A percentile compares a stretch with the other conserved stretches of the same genome.
Conservation (phyloP, 2,113 vertebrate species). For the Mus spicilegus region DNA sequence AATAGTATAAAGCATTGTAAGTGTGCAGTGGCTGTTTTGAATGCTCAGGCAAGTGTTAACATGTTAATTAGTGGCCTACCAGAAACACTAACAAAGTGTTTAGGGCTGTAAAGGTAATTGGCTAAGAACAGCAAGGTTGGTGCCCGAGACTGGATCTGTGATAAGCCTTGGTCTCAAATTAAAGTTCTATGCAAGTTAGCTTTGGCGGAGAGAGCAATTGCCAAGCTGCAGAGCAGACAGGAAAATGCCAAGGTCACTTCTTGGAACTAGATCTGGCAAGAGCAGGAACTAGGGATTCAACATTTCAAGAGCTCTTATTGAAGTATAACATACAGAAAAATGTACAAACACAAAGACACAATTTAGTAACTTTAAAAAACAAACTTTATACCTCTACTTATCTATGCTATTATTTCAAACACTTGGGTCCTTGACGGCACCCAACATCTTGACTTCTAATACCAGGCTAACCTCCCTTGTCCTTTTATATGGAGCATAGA, state of each 20-base stretch:
- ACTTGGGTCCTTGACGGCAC: not conserved
- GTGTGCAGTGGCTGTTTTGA: not conserved
- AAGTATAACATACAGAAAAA: not conserved
- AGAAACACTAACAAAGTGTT: not conserved
- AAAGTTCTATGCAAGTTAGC: not conserved
- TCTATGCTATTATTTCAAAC: not conserved
- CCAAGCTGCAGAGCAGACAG: not conserved
- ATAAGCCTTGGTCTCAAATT: not conserved
- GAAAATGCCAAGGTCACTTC: not conserved
- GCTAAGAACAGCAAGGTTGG: not conserved
- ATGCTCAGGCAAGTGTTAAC: not conserved
- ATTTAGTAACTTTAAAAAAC: not conserved
- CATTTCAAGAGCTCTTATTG: not conserved
- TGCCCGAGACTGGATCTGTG: not conserved
- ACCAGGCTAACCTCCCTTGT: not conserved
- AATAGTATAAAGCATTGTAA: not conserved
- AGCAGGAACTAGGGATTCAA: not conserved
- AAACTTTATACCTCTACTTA: not conserved
- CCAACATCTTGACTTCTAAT: not conserved
- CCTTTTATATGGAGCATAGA: not conserved
- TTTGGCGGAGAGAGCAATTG: fast-evolving
- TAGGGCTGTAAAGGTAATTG: not conserved
- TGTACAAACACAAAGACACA: not conserved
- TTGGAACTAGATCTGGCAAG: not conserved
- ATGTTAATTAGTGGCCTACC: not conserved